Evolutionary conservation across 2,113 vertebrate genomes (phyloP), one percentile per base, ranked within the genome.

Genomic region (Triplophysa tibetana): DNA sequence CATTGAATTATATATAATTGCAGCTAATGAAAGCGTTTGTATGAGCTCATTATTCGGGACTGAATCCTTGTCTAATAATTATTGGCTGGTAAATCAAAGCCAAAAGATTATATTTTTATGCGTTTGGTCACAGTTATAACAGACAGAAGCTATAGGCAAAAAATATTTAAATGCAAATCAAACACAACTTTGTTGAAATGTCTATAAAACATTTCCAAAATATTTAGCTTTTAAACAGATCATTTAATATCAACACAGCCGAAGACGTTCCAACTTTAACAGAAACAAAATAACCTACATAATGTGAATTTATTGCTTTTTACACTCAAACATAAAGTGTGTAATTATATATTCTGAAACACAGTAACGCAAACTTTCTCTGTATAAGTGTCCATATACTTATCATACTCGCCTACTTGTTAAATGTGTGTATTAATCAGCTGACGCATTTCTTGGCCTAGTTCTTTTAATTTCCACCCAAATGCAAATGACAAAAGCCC

Each of bases 1-100:
- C 58, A 63, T 16, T 75, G 38, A 63, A 75, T 63, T 75, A 61
- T 75, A 63, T n/a, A 21, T 63, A 29, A 61, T 60, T 74, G 54
- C 41, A 29, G 9, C 24, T 48, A 41, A 73, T 60, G 58, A 50
- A 58, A 75, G 58, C 38, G 21, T 63, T 29, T 74, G 72, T 23
- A 26, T 45, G 16, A 63, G 17, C 58, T 50, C 73, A 48, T 58
- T 58, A 41, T 70, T 70, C 24, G 29, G 50, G 21, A 72, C 58
- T 63, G 24, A 63, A 63, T 23, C 10, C 38, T 62, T 26, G 21
- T 48, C 6, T 48, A 63, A 48, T 29, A 63, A 48, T 24, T 62
- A 75, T 48, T 63, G 43, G 9, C 58, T 63, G 13, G 41, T 48
- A 26, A 24, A 58, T 41, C 1, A 60, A 70, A 1, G 12, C 70